phyloP scores from a whole-genome alignment of 2,797 vertebrate genomes.

The Crenuchus spilurus region DNA sequence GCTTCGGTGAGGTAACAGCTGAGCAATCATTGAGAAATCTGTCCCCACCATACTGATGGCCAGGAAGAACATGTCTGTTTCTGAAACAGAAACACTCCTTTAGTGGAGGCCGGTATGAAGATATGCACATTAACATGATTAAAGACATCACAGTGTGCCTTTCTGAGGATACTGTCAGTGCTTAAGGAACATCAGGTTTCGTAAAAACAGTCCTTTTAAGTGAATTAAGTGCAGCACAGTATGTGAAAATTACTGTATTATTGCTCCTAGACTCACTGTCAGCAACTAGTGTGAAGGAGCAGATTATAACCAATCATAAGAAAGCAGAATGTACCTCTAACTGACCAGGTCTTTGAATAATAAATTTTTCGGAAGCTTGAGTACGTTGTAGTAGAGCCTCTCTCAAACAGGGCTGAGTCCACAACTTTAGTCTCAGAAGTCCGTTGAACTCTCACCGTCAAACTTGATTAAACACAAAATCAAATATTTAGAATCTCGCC shows the following conservation, averaged over 20 bases:
- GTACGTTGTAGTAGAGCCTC: constrained; percentile 94
- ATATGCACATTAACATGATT: background rate
- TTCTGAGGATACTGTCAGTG: background rate
- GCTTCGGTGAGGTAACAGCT: constrained; percentile 91
- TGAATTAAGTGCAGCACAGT: too few species aligned
- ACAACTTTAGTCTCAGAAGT: constrained; percentile 87
- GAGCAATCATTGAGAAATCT: constrained; percentile 95
- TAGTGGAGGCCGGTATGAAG: background rate
- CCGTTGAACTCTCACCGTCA: constrained; percentile 93
- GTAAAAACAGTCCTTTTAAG: too few species aligned
- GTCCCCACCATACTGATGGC: constrained; percentile 99
- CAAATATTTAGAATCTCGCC: background rate
- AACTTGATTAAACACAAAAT: constrained; percentile 70
- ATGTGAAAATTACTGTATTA: too few species aligned
- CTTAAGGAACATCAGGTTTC: too few species aligned
- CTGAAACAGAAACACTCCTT: constrained; percentile 67
- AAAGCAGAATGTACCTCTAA: constrained; percentile 78
- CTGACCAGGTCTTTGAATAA: constrained; percentile 89
- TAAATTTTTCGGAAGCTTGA: constrained; percentile 88
- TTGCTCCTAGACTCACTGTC: background rate
- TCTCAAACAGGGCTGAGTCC: constrained; percentile 92
- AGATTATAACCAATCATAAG: background rate
- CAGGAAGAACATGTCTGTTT: constrained; percentile 98
- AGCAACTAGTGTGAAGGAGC: background rate
- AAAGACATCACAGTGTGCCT: background rate